A percentile compares a stretch with the other conserved stretches of the same genome.
These are phyloP conservation scores for Cyanocitta stelleri DNA, from an alignment of 2,113 vertebrate genomes.

Conservation along the genomic window DNA sequence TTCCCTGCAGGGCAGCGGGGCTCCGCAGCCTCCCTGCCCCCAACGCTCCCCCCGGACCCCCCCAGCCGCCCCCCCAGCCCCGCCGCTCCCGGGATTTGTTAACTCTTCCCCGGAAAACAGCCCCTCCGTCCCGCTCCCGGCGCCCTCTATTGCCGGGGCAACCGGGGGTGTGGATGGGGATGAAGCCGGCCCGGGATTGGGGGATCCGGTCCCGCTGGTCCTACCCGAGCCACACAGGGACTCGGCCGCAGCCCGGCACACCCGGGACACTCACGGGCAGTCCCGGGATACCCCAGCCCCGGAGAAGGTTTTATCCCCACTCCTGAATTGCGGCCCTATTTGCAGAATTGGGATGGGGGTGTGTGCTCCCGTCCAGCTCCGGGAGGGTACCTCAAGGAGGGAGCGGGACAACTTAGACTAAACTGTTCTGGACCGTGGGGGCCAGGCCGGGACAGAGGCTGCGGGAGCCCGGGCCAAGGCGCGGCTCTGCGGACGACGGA, in stretches of 20 bases:
- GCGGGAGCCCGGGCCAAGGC: not conserved
- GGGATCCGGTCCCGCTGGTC: not conserved
- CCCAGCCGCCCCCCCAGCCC: not conserved
- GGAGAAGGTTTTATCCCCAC: not conserved
- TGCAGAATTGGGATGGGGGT: not conserved
- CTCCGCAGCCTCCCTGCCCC: constrained; percentile 38
- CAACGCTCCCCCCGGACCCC: not conserved
- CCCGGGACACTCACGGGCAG: not conserved
- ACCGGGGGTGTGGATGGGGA: not conserved
- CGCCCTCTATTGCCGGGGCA: not conserved
- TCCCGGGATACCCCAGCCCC: too few species aligned
- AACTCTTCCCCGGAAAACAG: constrained; percentile 27
- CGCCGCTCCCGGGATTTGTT: constrained; percentile 40
- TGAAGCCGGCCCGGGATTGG: not conserved
- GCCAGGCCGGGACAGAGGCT: not conserved
- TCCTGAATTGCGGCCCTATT: not conserved
- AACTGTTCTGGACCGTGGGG: not conserved
- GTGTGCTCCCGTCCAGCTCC: not conserved
- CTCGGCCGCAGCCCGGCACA: not conserved
- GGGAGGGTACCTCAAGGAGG: too few species aligned
- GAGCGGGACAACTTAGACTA: rapidly evolving
- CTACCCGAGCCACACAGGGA: not conserved
- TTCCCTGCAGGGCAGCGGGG: constrained; percentile 56
- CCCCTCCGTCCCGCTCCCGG: not conserved
- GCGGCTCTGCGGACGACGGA: not conserved